Evolutionary conservation across 1,140 invertebrate species (phyloP).

Genomic region (Condylostylus longicornis): DNA sequence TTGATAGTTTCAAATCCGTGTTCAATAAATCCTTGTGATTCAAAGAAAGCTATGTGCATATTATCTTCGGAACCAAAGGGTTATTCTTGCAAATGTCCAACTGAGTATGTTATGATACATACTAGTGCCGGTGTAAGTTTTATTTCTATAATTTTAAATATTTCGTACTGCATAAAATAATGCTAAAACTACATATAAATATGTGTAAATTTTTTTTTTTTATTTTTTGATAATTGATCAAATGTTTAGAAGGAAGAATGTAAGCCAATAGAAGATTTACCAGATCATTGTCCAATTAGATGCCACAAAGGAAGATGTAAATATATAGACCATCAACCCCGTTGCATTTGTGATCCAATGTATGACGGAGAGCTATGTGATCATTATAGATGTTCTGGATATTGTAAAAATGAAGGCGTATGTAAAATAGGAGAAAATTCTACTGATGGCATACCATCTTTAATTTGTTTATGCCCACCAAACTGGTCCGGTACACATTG

Average conservation of each 20-base stretch:
- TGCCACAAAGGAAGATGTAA: conserved; percentile 42
- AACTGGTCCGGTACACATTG: conserved; percentile 51
- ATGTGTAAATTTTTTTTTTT: background rate
- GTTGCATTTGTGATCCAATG: conserved; percentile 42
- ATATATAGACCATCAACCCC: conserved; percentile 30
- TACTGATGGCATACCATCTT: conserved; percentile 15
- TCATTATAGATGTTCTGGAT: conserved; percentile 44
- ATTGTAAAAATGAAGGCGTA: conserved; percentile 46
- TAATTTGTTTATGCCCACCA: conserved; percentile 43
- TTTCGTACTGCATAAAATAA: background rate
- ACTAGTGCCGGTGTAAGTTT: conserved; percentile 2
- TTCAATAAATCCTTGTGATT: conserved; percentile 37
- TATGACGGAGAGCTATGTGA: conserved; percentile 47
- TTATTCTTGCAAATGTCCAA: conserved; percentile 48
- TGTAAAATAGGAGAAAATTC: conserved; percentile 35
- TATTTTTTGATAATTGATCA: background rate
- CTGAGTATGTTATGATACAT: conserved; percentile 36
- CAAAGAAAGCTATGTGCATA: conserved; percentile 40
- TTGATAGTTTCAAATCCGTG: conserved; percentile 31
- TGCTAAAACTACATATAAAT: background rate
- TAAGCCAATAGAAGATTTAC: conserved; percentile 19
- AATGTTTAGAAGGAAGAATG: conserved; percentile 11
- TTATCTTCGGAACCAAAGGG: conserved; percentile 32
- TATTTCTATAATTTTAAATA: background rate
- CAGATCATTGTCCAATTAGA: conserved; percentile 29